phyloP scores from a whole-genome alignment of 2,888 invertebrate genomes.

The Schizotus pectinicornis region DNA sequence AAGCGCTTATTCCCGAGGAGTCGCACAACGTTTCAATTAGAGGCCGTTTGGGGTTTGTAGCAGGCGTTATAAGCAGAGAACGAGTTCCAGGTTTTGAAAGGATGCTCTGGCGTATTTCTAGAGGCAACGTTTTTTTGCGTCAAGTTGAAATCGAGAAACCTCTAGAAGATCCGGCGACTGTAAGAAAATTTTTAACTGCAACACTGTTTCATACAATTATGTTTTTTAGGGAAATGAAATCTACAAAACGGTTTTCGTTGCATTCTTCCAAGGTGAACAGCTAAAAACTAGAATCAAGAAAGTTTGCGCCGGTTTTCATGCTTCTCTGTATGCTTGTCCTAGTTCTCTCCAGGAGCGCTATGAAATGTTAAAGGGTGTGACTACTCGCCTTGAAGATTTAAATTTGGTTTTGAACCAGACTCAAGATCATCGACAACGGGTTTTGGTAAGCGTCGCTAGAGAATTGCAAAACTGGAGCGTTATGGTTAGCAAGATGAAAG shows the following conservation, averaged over 20 bases:
- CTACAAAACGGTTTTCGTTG: constrained; percentile 88
- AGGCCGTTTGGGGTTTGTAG: constrained; percentile 72
- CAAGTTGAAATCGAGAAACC: constrained; percentile 85
- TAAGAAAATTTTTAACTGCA: constrained; percentile 56
- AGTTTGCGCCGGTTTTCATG: constrained; percentile 92
- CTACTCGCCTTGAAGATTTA: constrained; percentile 88
- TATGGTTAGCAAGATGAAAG: constrained; percentile 79
- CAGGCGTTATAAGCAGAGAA: constrained; percentile 91
- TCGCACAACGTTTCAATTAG: constrained; percentile 54
- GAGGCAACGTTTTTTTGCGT: constrained; percentile 89
- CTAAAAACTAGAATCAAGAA: constrained; percentile 89
- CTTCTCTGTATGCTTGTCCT: constrained; percentile 91
- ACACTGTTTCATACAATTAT: constrained; percentile 11
- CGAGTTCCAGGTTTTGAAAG: constrained; percentile 88
- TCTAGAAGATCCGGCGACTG: constrained; percentile 83
- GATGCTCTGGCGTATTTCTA: constrained; percentile 91
- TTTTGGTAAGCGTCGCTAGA: constrained; percentile 83
- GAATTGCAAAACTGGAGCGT: constrained; percentile 89
- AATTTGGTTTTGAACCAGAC: constrained; percentile 86
- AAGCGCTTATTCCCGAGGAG: constrained; percentile 63
- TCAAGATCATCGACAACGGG: constrained; percentile 84
- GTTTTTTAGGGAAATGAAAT: constrained; percentile 79
- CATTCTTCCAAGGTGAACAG: constrained; percentile 92
- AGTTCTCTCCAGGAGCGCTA: constrained; percentile 82
- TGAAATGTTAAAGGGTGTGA: constrained; percentile 90